Evolutionary conservation across 1,140 invertebrate genomes (phyloP).

Genomic region (Drosophila orosa): DNA sequence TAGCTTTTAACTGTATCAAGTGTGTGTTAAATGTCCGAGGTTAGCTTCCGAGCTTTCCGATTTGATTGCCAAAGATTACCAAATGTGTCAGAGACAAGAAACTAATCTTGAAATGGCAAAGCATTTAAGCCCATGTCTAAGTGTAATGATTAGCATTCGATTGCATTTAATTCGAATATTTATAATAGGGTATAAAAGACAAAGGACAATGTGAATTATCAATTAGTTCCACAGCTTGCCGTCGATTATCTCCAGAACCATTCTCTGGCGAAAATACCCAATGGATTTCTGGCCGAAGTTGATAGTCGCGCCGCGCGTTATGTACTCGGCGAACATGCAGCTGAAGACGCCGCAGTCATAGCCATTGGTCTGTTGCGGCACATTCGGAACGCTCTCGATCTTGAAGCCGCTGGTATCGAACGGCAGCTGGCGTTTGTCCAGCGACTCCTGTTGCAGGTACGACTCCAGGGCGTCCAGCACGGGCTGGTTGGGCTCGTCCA

Average conservation of each 20-base stretch:
- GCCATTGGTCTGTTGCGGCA: conserved; percentile 98
- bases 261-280: conserved; percentile 95
- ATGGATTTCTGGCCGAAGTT: conserved; percentile 94
- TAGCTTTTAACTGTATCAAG: conserved; percentile 29
- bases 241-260: conserved; percentile 94
- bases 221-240: conserved; percentile 85
- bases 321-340: conserved; percentile 97
- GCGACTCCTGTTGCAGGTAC: conserved; percentile 93
- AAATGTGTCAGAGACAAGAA: conserved; percentile 1
- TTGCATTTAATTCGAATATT: conserved; percentile 66
- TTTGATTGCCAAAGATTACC: conserved; percentile 13
- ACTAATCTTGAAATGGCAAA: conserved; percentile 20
- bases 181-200: no score
- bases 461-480: conserved; percentile 89
- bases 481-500: conserved; percentile 91
- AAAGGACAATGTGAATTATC: no score
- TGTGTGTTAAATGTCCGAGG: conserved; percentile 26
- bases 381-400: conserved; percentile 88
- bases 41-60: conserved; percentile 8
- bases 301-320: conserved; percentile 91
- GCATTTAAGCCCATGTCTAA: background rate
- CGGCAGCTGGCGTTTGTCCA: conserved; percentile 92
- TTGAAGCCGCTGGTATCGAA: conserved; percentile 91
- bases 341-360: conserved; percentile 99
- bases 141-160: conserved; percentile 23